Evolutionary conservation across 2,888 invertebrate species (phyloP).

Genomic region (Dolomedes plantarius): DNA sequence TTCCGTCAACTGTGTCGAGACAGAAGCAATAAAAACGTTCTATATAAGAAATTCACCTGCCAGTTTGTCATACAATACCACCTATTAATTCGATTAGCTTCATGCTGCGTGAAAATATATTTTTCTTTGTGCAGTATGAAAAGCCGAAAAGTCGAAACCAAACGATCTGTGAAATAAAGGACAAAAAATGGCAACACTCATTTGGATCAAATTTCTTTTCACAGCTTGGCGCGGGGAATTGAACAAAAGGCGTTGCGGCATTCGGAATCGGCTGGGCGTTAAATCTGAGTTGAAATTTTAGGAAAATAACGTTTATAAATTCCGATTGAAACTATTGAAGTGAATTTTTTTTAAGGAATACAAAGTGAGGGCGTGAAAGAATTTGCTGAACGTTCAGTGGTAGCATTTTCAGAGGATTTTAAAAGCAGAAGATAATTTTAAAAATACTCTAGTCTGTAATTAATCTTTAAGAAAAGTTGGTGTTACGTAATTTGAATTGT

Average conservation of each 20-base stretch:
- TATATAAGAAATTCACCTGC: too few species aligned
- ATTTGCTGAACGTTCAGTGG: neutral
- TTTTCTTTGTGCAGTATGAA: constrained; percentile 8
- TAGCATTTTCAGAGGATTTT: neutral
- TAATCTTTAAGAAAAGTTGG: too few species aligned
- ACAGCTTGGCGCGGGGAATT: constrained; percentile 16
- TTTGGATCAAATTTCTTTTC: constrained; percentile 26
- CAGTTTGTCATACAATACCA: neutral
- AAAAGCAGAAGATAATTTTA: too few species aligned
- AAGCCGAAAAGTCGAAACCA: neutral
- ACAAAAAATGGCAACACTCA: neutral
- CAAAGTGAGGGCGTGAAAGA: neutral
- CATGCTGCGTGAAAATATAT: neutral
- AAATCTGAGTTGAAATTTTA: constrained; percentile 35
- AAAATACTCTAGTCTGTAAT: too few species aligned
- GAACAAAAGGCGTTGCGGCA: constrained; percentile 7
- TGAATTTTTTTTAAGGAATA: constrained; percentile 9
- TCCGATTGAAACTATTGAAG: constrained; percentile 9
- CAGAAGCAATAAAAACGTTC: too few species aligned
- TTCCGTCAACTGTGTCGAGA: too few species aligned
- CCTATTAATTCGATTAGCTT: neutral
- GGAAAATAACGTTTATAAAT: constrained; percentile 33
- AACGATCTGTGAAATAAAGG: neutral
- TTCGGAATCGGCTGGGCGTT: constrained; percentile 35
- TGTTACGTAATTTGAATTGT: too few species aligned